A percentile compares a stretch with the other conserved stretches of the same genome.
Evolutionary conservation across 1,140 invertebrate genomes (phyloP).

Genomic region (Diorhabda carinulata): DNA sequence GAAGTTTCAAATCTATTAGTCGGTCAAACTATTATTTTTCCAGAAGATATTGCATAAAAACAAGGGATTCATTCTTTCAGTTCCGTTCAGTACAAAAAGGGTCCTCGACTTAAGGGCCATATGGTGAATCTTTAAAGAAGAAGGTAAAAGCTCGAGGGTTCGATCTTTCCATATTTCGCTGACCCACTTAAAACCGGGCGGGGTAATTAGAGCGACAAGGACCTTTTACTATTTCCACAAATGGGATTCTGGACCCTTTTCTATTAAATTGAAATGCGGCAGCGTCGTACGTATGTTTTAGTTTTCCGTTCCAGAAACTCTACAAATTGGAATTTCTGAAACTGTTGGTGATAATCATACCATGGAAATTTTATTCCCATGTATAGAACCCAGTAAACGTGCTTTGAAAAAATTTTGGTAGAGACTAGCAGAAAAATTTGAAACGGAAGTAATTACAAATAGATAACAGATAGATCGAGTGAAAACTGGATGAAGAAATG

Average conservation of each 20-base stretch:
- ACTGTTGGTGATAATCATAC: too few species aligned
- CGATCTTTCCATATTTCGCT: conserved; percentile 4
- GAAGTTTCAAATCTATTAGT: too few species aligned
- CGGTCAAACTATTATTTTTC: too few species aligned
- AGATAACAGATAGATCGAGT: too few species aligned
- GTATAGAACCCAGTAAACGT: too few species aligned
- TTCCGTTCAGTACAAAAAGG: not conserved
- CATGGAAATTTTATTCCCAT: too few species aligned
- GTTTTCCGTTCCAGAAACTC: not conserved
- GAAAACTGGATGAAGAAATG: too few species aligned
- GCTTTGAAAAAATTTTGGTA: too few species aligned
- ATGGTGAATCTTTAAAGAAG: conserved; percentile 16
- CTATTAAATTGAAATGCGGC: not conserved
- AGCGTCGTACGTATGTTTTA: not conserved
- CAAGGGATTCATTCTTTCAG: conserved; percentile 14
- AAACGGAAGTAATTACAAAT: too few species aligned
- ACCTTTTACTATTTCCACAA: conserved; percentile 5
- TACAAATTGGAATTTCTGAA: not conserved
- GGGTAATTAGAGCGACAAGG: conserved; percentile 16
- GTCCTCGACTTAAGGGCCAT: not conserved
- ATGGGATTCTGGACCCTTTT: not conserved
- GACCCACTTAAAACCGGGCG: conserved; percentile 21
- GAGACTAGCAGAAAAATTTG: too few species aligned
- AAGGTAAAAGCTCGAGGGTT: conserved; percentile 6
- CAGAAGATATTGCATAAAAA: not conserved